Evolutionary conservation across 2,888 invertebrate genomes (phyloP).

Genomic region (Drosophila cognata): DNA sequence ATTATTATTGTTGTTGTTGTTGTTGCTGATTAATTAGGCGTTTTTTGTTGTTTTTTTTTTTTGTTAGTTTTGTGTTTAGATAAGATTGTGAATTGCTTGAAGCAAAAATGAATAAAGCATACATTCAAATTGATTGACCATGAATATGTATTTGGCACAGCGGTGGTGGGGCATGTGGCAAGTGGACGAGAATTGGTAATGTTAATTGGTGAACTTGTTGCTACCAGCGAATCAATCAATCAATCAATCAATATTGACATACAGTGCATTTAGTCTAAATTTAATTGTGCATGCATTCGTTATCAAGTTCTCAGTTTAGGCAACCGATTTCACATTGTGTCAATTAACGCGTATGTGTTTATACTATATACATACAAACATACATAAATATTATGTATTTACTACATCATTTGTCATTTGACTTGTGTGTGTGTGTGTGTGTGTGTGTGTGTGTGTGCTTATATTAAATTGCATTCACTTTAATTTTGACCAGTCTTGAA

Average conservation of each 20-base stretch:
- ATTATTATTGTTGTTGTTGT: conserved; percentile 17
- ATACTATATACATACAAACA: not conserved
- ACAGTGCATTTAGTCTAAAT: not conserved
- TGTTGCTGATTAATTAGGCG: conserved; percentile 54
- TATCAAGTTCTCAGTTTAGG: not conserved
- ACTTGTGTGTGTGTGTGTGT: not conserved
- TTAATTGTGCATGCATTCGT: conserved; percentile 23
- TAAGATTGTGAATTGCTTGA: conserved; percentile 31
- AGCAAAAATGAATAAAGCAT: not conserved
- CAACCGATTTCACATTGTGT: not conserved
- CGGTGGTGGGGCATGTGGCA: not conserved
- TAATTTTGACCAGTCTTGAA: not conserved
- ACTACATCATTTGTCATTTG: not conserved
- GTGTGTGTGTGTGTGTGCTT: not conserved
- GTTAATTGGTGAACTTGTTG: conserved; percentile 10
- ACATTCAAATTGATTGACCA: conserved; percentile 21
- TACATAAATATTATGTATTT: not conserved
- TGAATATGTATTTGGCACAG: conserved; percentile 7
- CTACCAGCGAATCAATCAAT: conserved; percentile 10
- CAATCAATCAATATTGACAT: not conserved
- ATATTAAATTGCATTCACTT: conserved; percentile 2
- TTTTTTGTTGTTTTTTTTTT: conserved; percentile 24
- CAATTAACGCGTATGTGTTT: not conserved
- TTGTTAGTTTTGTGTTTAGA: conserved; percentile 22
- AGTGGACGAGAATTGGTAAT: conserved; percentile 6